Percentiles rank a stretch among this genome's conserved stretches.
These are phyloP conservation scores for Caenorhabditis briggsae DNA, from an alignment of 1,140 invertebrate species.

Conservation along the genomic window DNA sequence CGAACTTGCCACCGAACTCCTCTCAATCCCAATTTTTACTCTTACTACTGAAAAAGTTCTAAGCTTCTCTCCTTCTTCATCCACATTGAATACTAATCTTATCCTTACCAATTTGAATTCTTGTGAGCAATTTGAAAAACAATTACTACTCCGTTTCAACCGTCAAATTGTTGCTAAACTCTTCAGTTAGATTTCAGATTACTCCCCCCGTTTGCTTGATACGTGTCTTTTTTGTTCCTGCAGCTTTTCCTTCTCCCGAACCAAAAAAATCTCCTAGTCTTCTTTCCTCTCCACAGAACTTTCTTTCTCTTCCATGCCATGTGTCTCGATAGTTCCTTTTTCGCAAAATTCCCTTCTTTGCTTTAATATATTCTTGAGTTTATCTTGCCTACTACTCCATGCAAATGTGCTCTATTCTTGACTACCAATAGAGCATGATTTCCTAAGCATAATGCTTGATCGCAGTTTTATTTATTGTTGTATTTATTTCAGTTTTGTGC, in stretches of 20 bases:
- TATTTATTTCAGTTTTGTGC: not conserved
- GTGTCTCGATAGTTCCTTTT: not conserved
- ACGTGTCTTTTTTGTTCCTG: not conserved
- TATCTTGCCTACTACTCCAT: conserved; percentile 16
- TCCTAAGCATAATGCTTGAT: not conserved
- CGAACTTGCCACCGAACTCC: conserved; percentile 69
- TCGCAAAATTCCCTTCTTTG: not conserved
- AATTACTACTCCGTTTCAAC: conserved; percentile 71
- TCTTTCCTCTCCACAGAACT: not conserved
- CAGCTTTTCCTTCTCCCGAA: not conserved
- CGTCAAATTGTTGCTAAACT: conserved; percentile 66
- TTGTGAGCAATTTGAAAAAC: conserved; percentile 67
- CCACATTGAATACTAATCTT: conserved; percentile 18
- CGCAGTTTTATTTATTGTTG: not conserved
- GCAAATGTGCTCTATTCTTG: not conserved
- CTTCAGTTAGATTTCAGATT: conserved; percentile 47
- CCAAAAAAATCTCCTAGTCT: conserved; percentile 17
- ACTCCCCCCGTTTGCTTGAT: not conserved
- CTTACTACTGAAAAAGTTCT: conserved; percentile 59
- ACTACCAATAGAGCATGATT: not conserved
- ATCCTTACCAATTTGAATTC: conserved; percentile 50
- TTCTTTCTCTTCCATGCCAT: conserved; percentile 11
- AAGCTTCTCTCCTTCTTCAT: not conserved
- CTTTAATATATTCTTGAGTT: not conserved
- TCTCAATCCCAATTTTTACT: conserved; percentile 69